Percentiles rank a stretch among this genome's conserved stretches.
phyloP scores from a whole-genome alignment of 2,113 vertebrate species.

The Manacus vitellinus region DNA sequence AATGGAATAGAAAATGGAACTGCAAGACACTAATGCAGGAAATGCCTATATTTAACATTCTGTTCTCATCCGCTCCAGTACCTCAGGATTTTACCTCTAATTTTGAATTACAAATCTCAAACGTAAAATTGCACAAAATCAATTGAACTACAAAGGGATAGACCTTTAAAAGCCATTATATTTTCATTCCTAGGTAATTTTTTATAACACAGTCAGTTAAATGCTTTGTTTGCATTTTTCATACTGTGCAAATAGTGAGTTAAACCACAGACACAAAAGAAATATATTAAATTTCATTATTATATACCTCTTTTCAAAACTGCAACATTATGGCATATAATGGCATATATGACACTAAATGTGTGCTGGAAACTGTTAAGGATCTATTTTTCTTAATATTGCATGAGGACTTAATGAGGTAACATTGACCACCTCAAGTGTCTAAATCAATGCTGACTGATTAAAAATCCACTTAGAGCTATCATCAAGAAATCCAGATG shows the following conservation, averaged over 20 bases:
- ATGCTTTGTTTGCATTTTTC: background rate
- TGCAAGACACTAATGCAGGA: background rate
- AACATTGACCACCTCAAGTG: background rate
- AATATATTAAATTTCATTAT: background rate
- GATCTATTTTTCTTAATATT: background rate
- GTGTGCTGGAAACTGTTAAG: background rate
- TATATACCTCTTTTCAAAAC: background rate
- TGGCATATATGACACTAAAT: background rate
- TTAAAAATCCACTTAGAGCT: background rate
- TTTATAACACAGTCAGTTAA: background rate
- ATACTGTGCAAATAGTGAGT: background rate
- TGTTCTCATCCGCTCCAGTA: background rate
- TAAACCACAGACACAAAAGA: background rate
- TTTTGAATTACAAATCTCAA: slow-evolving; percentile 2
- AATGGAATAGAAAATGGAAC: slow-evolving; percentile 37
- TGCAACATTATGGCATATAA: background rate
- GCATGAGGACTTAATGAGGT: background rate
- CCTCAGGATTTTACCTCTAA: background rate
- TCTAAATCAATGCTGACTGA: background rate
- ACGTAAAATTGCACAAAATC: background rate
- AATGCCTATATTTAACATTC: background rate
- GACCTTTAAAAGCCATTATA: background rate
- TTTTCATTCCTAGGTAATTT: background rate
- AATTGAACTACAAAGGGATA: background rate
- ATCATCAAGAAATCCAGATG: background rate